Evolutionary conservation across 1,140 invertebrate species (phyloP).

Genomic region (Brachionus koreanus): DNA sequence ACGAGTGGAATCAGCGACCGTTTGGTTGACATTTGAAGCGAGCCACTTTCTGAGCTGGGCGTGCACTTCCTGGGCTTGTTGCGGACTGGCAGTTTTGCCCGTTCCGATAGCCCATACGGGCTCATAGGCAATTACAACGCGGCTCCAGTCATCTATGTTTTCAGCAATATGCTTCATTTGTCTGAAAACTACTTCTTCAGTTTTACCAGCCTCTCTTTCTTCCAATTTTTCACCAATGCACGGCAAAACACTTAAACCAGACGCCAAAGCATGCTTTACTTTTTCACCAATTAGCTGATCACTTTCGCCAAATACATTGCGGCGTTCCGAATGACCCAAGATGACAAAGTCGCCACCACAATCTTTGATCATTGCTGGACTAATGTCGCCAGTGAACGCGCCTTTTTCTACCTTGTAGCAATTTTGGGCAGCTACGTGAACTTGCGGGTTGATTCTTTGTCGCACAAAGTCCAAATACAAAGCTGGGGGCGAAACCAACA

Average conservation of each 20-base stretch:
- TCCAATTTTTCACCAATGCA: slow-evolving; percentile 96
- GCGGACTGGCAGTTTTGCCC: slow-evolving; percentile 90
- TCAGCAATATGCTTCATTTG: slow-evolving; percentile 79
- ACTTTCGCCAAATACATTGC: slow-evolving; percentile 87
- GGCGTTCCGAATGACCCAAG: slow-evolving; percentile 91
- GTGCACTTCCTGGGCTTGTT: slow-evolving; percentile 70
- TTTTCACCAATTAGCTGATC: slow-evolving; percentile 85
- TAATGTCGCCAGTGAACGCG: slow-evolving; percentile 83
- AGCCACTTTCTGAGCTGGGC: slow-evolving; percentile 79
- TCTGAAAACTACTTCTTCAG: slow-evolving; percentile 85
- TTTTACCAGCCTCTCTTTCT: slow-evolving; percentile 89
- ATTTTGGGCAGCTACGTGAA: slow-evolving; percentile 85
- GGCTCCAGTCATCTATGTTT: slow-evolving; percentile 75
- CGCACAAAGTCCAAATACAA: slow-evolving; percentile 78
- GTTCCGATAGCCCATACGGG: slow-evolving; percentile 99
- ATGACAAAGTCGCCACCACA: slow-evolving; percentile 89
- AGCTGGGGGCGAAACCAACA: slow-evolving; percentile 85
- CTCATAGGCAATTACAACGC: slow-evolving; percentile 95
- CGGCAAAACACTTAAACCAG: slow-evolving; percentile 84
- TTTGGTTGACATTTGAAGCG: slow-evolving; percentile 70
- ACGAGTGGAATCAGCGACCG: slow-evolving; percentile 71
- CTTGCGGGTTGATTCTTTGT: slow-evolving; percentile 67
- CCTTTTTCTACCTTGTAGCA: slow-evolving; percentile 89
- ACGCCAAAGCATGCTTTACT: slow-evolving; percentile 77
- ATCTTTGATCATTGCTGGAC: slow-evolving; percentile 90